phyloP scores from a whole-genome alignment of 2,113 vertebrate species.

The Pavo muticus region DNA sequence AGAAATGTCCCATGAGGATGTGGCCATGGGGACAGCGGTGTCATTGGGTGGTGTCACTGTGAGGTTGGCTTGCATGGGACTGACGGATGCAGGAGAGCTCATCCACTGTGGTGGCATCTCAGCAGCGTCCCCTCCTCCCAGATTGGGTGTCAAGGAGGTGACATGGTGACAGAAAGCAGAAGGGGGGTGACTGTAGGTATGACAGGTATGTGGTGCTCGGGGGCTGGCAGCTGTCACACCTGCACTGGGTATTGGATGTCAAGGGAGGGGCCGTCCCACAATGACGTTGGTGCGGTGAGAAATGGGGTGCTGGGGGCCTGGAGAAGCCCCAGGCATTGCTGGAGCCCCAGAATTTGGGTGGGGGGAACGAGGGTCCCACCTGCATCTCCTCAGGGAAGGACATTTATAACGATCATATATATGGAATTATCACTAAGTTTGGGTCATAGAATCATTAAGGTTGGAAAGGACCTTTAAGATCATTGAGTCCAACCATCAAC shows the following conservation, averaged over 20 bases:
- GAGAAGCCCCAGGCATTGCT: fast-evolving
- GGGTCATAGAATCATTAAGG: too few species aligned
- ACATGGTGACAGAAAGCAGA: neutral
- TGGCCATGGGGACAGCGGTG: fast-evolving
- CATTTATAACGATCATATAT: neutral
- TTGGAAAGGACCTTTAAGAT: too few species aligned
- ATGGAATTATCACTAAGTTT: too few species aligned
- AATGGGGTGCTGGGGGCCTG: fast-evolving
- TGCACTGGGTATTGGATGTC: neutral
- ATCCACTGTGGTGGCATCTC: fast-evolving
- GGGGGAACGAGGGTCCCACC: neutral
- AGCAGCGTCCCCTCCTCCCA: neutral
- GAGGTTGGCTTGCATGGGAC: neutral
- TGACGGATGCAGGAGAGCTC: fast-evolving
- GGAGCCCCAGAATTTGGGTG: neutral
- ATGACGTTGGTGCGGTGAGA: neutral
- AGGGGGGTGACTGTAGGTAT: neutral
- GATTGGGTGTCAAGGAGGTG: neutral
- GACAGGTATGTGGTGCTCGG: neutral
- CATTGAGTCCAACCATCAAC: too few species aligned
- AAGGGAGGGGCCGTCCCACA: neutral
- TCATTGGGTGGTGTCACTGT: neutral
- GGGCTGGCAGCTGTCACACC: neutral
- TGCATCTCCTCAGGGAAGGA: fast-evolving
- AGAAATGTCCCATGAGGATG: neutral